These are phyloP conservation scores for Lysiphlebus fabarum DNA, from an alignment of 1,140 invertebrate genomes.

Conservation along the genomic window DNA sequence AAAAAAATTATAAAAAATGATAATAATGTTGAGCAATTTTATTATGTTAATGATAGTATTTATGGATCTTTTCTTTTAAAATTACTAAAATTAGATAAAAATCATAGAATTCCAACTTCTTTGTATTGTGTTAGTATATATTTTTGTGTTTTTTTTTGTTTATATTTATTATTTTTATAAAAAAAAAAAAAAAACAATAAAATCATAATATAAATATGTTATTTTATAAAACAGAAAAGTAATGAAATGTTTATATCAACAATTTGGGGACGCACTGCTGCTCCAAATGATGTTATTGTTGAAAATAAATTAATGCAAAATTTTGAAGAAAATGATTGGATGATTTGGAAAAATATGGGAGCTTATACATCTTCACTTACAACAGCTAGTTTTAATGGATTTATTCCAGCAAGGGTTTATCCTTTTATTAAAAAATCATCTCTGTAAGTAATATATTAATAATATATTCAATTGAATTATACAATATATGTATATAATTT, in stretches of 20 bases:
- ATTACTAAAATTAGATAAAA: conserved; percentile 34
- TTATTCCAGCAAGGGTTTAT: too few species aligned
- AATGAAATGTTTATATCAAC: conserved; percentile 39
- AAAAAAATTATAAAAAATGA: conserved; percentile 54
- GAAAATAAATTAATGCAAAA: conserved; percentile 53
- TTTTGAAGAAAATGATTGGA: conserved; percentile 58
- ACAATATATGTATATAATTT: too few species aligned
- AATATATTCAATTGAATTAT: too few species aligned
- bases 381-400: conserved; percentile 61
- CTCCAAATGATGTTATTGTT: conserved; percentile 60
- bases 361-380: conserved; percentile 60
- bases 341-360: conserved; percentile 61
- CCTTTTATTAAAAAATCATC: too few species aligned
- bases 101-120: conserved; percentile 30
- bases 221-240: background rate
- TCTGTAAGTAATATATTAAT: too few species aligned
- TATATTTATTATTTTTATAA: too few species aligned
- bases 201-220: too few species aligned
- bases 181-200: too few species aligned
- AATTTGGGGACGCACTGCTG: conserved; percentile 68
- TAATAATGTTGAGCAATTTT: conserved; percentile 53
- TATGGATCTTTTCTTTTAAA: conserved; percentile 66
- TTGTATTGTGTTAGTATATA: conserved; percentile 56
- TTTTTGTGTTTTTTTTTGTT: too few species aligned
- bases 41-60: conserved; percentile 70